These are phyloP conservation scores for Rhombomys opimus DNA, from an alignment of 2,113 vertebrate genomes.

Conservation along the genomic window DNA sequence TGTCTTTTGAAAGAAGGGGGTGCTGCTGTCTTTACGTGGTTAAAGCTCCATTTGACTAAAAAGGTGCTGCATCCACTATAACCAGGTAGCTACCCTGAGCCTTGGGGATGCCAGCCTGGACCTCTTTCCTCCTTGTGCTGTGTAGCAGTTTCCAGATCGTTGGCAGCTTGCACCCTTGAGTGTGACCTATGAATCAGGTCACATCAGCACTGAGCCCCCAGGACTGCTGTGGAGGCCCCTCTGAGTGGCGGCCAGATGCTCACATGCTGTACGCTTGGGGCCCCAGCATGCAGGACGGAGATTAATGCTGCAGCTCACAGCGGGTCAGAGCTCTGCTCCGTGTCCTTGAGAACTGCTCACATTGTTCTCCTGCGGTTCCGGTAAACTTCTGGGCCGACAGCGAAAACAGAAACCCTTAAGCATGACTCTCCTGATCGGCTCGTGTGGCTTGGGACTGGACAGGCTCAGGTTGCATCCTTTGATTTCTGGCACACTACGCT, in stretches of 20 bases:
- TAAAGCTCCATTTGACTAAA: not conserved
- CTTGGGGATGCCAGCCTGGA: not conserved
- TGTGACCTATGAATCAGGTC: not conserved
- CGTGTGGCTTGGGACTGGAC: not conserved
- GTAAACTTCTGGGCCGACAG: not conserved
- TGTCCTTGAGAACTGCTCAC: not conserved
- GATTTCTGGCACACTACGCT: not conserved
- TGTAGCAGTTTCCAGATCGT: not conserved
- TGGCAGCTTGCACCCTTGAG: not conserved
- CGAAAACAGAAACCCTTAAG: constrained; percentile 12
- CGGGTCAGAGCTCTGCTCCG: not conserved
- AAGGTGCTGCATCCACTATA: not conserved
- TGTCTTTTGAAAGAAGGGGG: not conserved
- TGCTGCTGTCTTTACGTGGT: not conserved
- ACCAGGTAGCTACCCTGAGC: not conserved
- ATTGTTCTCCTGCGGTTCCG: not conserved
- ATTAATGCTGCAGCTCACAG: not conserved
- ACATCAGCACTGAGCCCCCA: not conserved
- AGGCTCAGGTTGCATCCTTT: not conserved
- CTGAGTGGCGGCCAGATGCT: not conserved
- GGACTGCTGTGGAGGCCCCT: not conserved
- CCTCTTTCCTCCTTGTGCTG: not conserved
- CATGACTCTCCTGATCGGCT: not conserved
- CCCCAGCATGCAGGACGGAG: not conserved
- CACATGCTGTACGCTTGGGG: not conserved